Evolutionary conservation across 2,888 invertebrate genomes (phyloP), one percentile per base, ranked within the genome.

Genomic region (Congeria kusceri): DNA sequence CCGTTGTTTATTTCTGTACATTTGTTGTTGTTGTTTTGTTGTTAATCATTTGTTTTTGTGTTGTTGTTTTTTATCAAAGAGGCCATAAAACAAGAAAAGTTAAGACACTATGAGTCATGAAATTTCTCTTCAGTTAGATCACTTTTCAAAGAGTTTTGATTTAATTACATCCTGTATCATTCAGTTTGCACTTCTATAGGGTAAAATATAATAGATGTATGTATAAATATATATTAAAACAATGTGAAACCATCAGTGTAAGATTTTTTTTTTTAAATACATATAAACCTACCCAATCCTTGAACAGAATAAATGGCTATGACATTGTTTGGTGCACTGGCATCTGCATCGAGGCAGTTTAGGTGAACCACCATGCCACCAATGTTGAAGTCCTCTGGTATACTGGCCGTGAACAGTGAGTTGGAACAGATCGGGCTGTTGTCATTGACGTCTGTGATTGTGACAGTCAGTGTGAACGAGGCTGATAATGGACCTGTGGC

Each of bases 381-480:
- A 2, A 78, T 61, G 7, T 85, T 28, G 2, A 77, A 66, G n/a
- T 80, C 73, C 58, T 90, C 91, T 0, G 86, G 59, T 11, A 92
- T 56, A 29, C 75, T 80, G 2, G 73, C 83, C 23, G 67, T 74
- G 29, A 85, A 84, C 20, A 77, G 72, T 5, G 83, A 77, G 53
- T 81, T 73, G 3, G 84, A 71, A 64, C 91, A 92, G 0, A 66
- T 70, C 7, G 92, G 92, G 0, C 71, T 39, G 68, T 91, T 87
- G 77, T 91, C 91, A 74, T 91, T 91, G 9, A 86, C 76, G 69
- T 91, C 89, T 9, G 74, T 61, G 11, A 91, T 69, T 1, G 64
- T 71, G 0, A 91, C 80, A 0, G 76, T 80, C 18, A 91, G 49
- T 0, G 80, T 87, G 20, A 85, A 75, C 15, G 67, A 77, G 23